phyloP scores from a whole-genome alignment of 92 coral and sea anemone species.

The Paramuricea clavata region DNA sequence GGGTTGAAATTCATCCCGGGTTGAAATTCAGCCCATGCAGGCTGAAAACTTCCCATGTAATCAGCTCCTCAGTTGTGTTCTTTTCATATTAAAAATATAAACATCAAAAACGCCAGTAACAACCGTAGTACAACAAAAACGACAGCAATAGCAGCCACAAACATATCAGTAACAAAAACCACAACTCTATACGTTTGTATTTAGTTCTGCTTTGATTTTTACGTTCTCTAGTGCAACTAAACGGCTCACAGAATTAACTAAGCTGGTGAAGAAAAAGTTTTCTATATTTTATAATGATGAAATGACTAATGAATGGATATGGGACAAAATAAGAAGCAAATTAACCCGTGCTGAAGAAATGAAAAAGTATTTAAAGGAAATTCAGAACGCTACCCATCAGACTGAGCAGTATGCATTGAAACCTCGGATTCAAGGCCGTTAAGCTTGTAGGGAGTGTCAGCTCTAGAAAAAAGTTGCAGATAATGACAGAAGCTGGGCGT shows the following conservation, averaged over 20 bases:
- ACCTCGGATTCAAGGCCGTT: too few relatives aligned
- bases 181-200: not conserved
- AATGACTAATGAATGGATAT: constrained; percentile 80
- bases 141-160: not conserved
- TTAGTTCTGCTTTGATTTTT: not conserved
- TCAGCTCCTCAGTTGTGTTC: too few relatives aligned
- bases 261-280: constrained; percentile 57
- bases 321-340: constrained; percentile 72
- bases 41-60: too few relatives aligned
- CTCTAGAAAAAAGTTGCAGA: too few relatives aligned
- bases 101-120: not conserved
- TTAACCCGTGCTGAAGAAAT: not conserved
- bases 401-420: not conserved
- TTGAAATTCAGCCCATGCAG: too few relatives aligned
- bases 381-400: not conserved
- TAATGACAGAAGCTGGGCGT: too few relatives aligned
- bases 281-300: constrained; percentile 56
- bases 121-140: not conserved
- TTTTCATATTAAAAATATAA: too few relatives aligned
- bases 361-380: not conserved
- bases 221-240: constrained; percentile 57
- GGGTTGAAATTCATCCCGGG: too few relatives aligned
- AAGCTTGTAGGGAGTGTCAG: too few relatives aligned
- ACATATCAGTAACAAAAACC: not conserved
- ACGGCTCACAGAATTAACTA: constrained; percentile 45